A percentile compares a stretch with the other conserved stretches of the same genome.
Evolutionary conservation across 2,797 vertebrate species (phyloP).

Genomic region (Alfaro cultratus): DNA sequence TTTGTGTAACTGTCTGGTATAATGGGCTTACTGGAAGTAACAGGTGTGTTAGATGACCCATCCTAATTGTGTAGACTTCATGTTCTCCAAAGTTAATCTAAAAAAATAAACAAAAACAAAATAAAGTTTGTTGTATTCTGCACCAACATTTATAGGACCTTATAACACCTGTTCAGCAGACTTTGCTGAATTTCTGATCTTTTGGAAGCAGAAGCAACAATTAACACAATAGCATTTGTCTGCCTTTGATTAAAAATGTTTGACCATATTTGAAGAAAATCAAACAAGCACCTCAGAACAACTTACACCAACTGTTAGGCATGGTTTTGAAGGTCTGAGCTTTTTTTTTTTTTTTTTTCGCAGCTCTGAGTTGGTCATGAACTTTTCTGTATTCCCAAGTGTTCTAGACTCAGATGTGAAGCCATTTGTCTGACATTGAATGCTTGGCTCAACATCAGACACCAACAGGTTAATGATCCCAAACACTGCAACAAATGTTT

Average conservation of each 20-base stretch:
- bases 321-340: background rate
- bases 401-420: background rate
- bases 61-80: background rate
- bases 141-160: background rate
- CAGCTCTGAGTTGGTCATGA: background rate
- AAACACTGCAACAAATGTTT: too few relatives aligned
- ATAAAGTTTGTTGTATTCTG: background rate
- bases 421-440: background rate
- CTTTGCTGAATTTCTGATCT: background rate
- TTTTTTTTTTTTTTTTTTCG: too few relatives aligned
- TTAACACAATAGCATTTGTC: background rate
- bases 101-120: too few relatives aligned
- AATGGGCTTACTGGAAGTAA: background rate
- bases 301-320: background rate
- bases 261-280: background rate
- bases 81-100: background rate
- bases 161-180: background rate
- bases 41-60: background rate
- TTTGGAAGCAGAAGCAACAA: background rate
- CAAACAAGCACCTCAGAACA: background rate
- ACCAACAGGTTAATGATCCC: background rate
- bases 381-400: background rate
- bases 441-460: background rate
- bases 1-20: background rate
- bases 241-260: background rate